Conservation (phyloP, 2,888 invertebrate genomes). For the Euplexia lucipara region DNA sequence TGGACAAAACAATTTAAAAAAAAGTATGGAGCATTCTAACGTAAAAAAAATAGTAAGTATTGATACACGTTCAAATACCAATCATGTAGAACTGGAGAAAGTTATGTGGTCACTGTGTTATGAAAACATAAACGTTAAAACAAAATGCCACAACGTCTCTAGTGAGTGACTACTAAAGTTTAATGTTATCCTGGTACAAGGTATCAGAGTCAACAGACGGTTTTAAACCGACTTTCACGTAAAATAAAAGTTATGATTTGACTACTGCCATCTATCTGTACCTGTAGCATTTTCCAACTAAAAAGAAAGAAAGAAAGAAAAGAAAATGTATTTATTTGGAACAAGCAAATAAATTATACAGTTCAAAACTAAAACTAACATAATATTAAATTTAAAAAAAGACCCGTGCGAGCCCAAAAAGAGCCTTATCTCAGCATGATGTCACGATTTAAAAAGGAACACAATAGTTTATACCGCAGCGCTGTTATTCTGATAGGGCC, state of each 20-base stretch:
- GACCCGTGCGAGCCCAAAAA: no score
- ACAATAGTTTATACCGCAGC: no score
- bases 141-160: not conserved
- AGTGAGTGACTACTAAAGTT: not conserved
- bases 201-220: not conserved
- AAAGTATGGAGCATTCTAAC: constrained; percentile 1
- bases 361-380: no score
- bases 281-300: no score
- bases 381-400: no score
- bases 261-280: not conserved
- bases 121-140: constrained; percentile 5
- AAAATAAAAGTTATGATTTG: not conserved
- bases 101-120: not conserved
- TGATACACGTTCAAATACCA: constrained; percentile 13
- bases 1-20: not conserved
- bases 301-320: no score
- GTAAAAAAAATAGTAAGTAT: not conserved
- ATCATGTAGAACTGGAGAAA: constrained; percentile 27
- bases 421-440: no score
- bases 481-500: no score
- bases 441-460: no score
- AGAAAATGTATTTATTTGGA: no score
- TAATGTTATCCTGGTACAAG: constrained; percentile 35
- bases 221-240: constrained; percentile 1
- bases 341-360: no score